Evolutionary conservation across 2,113 vertebrate genomes (phyloP).

Genomic region (Galeopterus variegatus): DNA sequence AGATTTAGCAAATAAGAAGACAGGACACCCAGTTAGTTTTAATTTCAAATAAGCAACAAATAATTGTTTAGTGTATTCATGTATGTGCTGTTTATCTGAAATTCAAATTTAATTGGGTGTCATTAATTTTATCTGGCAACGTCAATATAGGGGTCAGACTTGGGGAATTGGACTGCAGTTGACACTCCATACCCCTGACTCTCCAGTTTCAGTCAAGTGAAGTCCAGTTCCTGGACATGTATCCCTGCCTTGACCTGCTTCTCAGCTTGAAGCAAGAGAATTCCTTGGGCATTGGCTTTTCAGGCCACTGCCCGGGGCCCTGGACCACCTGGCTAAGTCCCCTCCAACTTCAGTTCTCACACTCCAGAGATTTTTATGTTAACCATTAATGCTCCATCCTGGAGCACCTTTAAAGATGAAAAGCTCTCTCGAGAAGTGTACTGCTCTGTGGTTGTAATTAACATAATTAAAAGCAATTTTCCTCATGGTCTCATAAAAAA

Average conservation of each 20-base stretch:
- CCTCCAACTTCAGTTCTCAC: not conserved
- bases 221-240: not conserved
- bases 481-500: constrained; percentile 48
- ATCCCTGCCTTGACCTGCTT: not conserved
- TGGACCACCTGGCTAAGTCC: not conserved
- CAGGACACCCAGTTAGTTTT: not conserved
- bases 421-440: constrained; percentile 44
- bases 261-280: not conserved
- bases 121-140: not conserved
- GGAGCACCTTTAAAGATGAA: constrained; percentile 83
- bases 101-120: not conserved
- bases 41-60: not conserved
- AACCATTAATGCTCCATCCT: not conserved
- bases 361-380: constrained; percentile 68
- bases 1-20: not conserved
- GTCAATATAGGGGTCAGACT: too few species aligned
- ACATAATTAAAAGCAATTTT: constrained; percentile 76
- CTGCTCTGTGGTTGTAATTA: constrained; percentile 79
- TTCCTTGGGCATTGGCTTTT: not conserved
- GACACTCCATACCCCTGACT: not conserved
- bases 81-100: not conserved
- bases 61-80: not conserved
- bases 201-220: not conserved
- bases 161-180: not conserved
- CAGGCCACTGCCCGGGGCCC: not conserved